These are phyloP conservation scores for Oryzias celebensis DNA, from an alignment of 2,113 vertebrate species.

Conservation along the genomic window DNA sequence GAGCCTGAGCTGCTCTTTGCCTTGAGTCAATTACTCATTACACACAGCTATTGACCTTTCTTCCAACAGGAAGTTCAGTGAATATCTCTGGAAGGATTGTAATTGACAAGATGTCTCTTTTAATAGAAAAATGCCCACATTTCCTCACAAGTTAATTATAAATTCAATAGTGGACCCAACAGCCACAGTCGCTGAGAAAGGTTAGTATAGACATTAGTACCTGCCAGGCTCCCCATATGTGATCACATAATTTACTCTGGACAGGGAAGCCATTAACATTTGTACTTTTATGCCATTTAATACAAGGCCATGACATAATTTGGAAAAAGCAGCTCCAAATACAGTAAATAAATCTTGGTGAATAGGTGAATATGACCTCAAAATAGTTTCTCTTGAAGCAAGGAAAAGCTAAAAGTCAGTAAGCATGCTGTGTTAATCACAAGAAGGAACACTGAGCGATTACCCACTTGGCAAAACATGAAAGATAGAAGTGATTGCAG, in stretches of 20 bases:
- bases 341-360: slow-evolving; percentile 29
- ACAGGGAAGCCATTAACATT: slow-evolving; percentile 54
- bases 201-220: slow-evolving; percentile 76
- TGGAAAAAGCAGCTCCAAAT: slow-evolving; percentile 37
- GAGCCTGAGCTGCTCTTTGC: slow-evolving; percentile 69
- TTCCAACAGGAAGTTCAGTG: slow-evolving; percentile 80
- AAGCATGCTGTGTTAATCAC: too few species aligned
- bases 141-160: slow-evolving; percentile 79
- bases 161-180: slow-evolving; percentile 73
- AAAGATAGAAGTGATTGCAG: too few species aligned
- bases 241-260: slow-evolving; percentile 61
- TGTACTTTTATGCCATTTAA: slow-evolving; percentile 53
- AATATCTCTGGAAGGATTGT: slow-evolving; percentile 79
- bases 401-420: too few species aligned
- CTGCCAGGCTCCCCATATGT: slow-evolving; percentile 64
- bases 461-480: too few species aligned
- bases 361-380: slow-evolving; percentile 10
- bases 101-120: slow-evolving; percentile 85
- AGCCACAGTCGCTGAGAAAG: slow-evolving; percentile 66
- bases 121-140: slow-evolving; percentile 82
- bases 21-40: slow-evolving; percentile 83
- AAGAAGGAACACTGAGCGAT: too few species aligned
- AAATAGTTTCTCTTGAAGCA: slow-evolving; percentile 23
- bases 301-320: slow-evolving; percentile 47
- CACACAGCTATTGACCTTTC: slow-evolving; percentile 83